Percentiles rank a stretch among this genome's conserved stretches.
Conservation (phyloP, 37 sponge, comb jelly and placozoan genomes). For the Ianthella basta region DNA sequence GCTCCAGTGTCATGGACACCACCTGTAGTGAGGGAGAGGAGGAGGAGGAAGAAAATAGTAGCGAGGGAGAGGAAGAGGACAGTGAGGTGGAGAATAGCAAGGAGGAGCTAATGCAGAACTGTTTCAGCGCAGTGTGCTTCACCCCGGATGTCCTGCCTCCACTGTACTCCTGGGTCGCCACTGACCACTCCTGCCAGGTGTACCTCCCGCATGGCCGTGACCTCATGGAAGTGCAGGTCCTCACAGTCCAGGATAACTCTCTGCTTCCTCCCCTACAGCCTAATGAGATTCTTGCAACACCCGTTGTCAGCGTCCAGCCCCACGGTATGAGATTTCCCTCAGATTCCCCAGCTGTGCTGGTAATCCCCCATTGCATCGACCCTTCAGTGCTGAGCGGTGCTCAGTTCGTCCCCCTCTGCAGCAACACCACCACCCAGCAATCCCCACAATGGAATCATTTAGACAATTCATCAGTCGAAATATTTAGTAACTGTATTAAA, state of each 20-base stretch:
- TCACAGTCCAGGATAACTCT: constrained; percentile 42
- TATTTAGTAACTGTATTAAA: constrained; percentile 40
- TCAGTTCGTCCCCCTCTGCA: constrained; percentile 43
- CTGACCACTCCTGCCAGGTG: constrained; percentile 13
- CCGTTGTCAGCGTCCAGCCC: constrained; percentile 52
- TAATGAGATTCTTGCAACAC: constrained; percentile 46
- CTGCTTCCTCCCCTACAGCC: constrained; percentile 32
- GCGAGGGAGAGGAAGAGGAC: too few species aligned
- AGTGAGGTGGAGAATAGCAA: too few species aligned
- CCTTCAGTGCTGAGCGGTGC: neutral
- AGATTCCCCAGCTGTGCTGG: constrained; percentile 50
- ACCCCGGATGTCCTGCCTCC: neutral
- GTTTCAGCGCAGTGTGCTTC: neutral
- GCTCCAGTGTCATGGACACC: neutral
- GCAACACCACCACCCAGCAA: constrained; percentile 31
- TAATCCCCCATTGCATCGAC: constrained; percentile 49
- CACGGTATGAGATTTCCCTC: constrained; percentile 47
- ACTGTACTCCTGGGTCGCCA: neutral
- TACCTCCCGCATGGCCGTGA: constrained; percentile 11
- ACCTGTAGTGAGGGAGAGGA: neutral
- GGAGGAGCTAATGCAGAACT: too few species aligned
- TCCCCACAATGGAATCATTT: constrained; percentile 35
- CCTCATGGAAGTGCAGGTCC: neutral
- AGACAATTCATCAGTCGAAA: neutral
- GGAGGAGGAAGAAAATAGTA: too few species aligned